Percentiles rank a stretch among this genome's conserved stretches.
Conservation (phyloP, 1,140 invertebrate species). For the Drosophila saltans region DNA sequence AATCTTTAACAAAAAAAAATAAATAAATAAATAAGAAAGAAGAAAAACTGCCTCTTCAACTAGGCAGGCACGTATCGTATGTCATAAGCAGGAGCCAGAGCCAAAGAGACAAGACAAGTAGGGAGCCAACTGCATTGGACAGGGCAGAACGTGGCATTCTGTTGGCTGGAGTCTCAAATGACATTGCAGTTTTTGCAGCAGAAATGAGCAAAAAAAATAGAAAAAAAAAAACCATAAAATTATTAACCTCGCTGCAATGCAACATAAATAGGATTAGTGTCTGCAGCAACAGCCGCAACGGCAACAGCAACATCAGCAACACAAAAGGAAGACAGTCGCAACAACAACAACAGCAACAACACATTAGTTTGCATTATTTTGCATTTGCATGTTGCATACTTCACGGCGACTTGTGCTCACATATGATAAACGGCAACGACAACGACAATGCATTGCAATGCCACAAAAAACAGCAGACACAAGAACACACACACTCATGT, state of each 20-base stretch:
- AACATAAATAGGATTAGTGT: constrained; percentile 83
- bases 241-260: constrained; percentile 81
- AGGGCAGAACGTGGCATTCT: constrained; percentile 9
- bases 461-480: constrained; percentile 39
- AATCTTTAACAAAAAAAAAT: constrained; percentile 9
- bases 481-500: constrained; percentile 13
- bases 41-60: constrained; percentile 55
- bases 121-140: constrained; percentile 48
- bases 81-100: constrained; percentile 64
- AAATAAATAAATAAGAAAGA: neutral
- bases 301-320: constrained; percentile 34
- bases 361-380: constrained; percentile 38
- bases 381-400: constrained; percentile 78
- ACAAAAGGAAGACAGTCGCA: constrained; percentile 17
- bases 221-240: constrained; percentile 56
- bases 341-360: constrained; percentile 36
- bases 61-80: constrained; percentile 67
- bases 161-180: constrained; percentile 22
- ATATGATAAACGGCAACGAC: constrained; percentile 78
- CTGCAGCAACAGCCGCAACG: constrained; percentile 61
- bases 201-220: constrained; percentile 37
- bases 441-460: constrained; percentile 55
- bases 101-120: constrained; percentile 48
- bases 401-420: constrained; percentile 62
- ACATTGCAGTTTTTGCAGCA: constrained; percentile 54